These are phyloP conservation scores for Carapus acus DNA, from an alignment of 2,797 vertebrate species.

Conservation along the genomic window DNA sequence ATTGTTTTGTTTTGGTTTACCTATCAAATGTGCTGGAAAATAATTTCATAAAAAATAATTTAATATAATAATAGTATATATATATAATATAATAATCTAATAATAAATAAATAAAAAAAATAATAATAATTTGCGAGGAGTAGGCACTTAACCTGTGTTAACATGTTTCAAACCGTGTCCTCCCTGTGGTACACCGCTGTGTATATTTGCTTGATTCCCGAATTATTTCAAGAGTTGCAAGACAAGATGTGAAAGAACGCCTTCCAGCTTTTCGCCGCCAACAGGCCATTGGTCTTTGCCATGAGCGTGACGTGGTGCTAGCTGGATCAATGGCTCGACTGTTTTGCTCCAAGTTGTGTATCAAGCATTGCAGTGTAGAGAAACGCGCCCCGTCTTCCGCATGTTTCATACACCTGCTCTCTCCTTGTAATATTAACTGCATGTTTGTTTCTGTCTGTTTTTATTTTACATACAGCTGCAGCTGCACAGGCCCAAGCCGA, in stretches of 20 bases:
- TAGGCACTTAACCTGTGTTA: no score
- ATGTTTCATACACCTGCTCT: slow-evolving; percentile 11
- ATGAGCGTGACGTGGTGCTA: slow-evolving; percentile 36
- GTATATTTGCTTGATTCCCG: slow-evolving; percentile 5
- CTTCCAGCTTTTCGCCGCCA: slow-evolving; percentile 37
- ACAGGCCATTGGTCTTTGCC: slow-evolving; percentile 31
- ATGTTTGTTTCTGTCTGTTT: slow-evolving; percentile 14
- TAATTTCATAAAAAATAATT: no score
- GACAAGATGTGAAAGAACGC: slow-evolving; percentile 20
- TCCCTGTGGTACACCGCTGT: neutral
- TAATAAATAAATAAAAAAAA: no score
- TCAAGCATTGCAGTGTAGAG: slow-evolving; percentile 41
- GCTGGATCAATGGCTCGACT: slow-evolving; percentile 58
- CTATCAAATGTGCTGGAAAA: no score
- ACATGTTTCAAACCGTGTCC: neutral
- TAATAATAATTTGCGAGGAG: no score
- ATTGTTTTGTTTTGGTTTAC: no score
- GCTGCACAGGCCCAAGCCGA: slow-evolving; percentile 86
- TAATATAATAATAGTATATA: no score
- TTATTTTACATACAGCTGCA: slow-evolving; percentile 73
- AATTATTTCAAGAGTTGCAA: slow-evolving; percentile 17
- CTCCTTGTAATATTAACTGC: slow-evolving; percentile 2
- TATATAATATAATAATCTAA: no score
- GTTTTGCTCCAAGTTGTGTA: slow-evolving; percentile 52
- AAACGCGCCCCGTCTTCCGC: no score